Percentiles rank a stretch among this genome's conserved stretches.
Evolutionary conservation across 1,140 invertebrate genomes (phyloP).

Genomic region (Drosophila pseudoobscura): DNA sequence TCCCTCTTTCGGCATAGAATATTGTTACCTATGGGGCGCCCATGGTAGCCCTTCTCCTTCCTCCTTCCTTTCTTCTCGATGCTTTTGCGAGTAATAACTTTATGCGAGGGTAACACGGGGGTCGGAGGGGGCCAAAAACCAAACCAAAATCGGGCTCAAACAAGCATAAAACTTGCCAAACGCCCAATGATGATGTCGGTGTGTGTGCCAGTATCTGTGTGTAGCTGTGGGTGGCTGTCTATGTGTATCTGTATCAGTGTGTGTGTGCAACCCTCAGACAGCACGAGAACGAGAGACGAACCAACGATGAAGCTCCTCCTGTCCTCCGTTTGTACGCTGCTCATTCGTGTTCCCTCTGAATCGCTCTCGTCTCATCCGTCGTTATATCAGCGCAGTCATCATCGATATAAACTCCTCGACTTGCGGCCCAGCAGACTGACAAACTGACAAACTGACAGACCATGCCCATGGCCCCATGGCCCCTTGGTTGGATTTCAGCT

Average conservation of each 20-base stretch:
- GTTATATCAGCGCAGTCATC: slow-evolving; percentile 75
- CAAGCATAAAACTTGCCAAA: slow-evolving; percentile 73
- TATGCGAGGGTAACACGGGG: slow-evolving; percentile 47
- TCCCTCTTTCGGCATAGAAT: slow-evolving; percentile 13
- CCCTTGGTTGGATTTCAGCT: background rate
- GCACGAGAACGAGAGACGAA: slow-evolving; percentile 1
- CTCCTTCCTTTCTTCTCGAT: background rate
- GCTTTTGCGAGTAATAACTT: slow-evolving; percentile 55
- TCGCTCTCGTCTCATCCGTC: slow-evolving; percentile 44
- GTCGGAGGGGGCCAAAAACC: slow-evolving; percentile 23
- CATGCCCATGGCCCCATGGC: background rate
- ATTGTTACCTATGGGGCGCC: slow-evolving; percentile 42
- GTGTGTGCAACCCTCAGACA: slow-evolving; percentile 52
- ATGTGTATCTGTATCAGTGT: slow-evolving; percentile 21
- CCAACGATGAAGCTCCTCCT: slow-evolving; percentile 19
- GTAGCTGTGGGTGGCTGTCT: slow-evolving; percentile 4
- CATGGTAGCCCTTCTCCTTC: slow-evolving; percentile 2
- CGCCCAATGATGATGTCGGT: slow-evolving; percentile 54
- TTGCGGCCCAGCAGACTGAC: slow-evolving; percentile 48
- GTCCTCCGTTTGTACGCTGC: no score
- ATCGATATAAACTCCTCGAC: slow-evolving; percentile 75
- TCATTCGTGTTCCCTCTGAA: background rate
- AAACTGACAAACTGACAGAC: slow-evolving; percentile 38
- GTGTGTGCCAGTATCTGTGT: slow-evolving; percentile 25
- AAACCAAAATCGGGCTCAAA: slow-evolving; percentile 62